Evolutionary conservation across 2,113 vertebrate species (phyloP), one percentile per base, ranked within the genome.

Genomic region (Spea multiplicata): DNA sequence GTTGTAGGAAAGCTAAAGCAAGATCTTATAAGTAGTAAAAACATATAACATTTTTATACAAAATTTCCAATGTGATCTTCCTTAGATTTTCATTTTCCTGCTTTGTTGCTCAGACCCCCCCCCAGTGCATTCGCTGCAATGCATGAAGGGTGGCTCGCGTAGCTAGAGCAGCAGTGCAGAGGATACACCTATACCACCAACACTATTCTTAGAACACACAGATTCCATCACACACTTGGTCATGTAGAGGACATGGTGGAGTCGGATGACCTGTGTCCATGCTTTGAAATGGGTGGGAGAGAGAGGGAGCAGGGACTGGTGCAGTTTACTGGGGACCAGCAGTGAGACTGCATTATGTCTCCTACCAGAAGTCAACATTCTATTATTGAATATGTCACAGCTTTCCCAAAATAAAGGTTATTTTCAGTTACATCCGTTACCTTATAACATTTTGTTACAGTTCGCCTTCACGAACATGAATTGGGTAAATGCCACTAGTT

Each of bases 21-120:
- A 30, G 30, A 30, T 2, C 30, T 30, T 30, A 30, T 30, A 30
- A 30, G 30, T 30, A 30, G 30, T 30, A 30, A 30, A 30, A 30
- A 2, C 30, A 30, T 30, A 30, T 30, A 30, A 30, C 30, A 30
- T 30, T 30, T 30, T 30, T 30, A 30, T 30, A 30, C 30, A 30
- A 30, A 30, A 30, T 30, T 30, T 30, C 30, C 30, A 30, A 30
- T 30, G 30, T 30, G 30, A 30, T 30, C 30, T 30, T 30, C 30
- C 30, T 30, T 30, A 30, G 30, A 2, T 30, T 30, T 30, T 30
- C 30, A 30, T 30, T 30, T 30, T 30, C 30, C 30, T 59, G n/a
- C 17, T 66, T 76, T 77, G 70, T 70, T 70, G 75, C 66, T 77
- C 12, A 70, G 13, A n/a, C 50, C 16, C 48, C 46, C 44, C 7